phyloP scores from a whole-genome alignment of 2,797 vertebrate species.

The Malurus leucopterus region DNA sequence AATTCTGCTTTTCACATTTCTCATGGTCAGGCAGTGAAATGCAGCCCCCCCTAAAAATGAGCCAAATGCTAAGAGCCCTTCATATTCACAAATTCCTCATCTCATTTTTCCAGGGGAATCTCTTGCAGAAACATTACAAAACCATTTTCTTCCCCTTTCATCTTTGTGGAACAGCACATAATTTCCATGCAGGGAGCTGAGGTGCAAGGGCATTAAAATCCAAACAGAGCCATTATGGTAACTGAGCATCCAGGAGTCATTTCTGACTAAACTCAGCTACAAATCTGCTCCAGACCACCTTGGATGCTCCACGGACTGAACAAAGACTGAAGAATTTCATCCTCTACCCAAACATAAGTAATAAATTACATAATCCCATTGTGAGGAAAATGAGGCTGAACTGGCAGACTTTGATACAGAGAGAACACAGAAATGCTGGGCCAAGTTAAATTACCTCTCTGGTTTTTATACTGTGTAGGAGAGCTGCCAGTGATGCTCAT shows the following conservation, averaged over 20 bases:
- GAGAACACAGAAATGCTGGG: not conserved
- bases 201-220: conserved; percentile 26
- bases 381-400: not conserved
- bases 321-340: not conserved
- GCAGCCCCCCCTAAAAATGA: not conserved
- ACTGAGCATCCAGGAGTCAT: not conserved
- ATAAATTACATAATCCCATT: not conserved
- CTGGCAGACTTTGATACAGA: not conserved
- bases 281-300: not conserved
- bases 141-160: conserved; percentile 30
- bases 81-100: not conserved
- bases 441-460: not conserved
- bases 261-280: not conserved
- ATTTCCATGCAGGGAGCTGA: not conserved
- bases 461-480: not conserved
- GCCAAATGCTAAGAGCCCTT: not conserved
- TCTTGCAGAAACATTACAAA: conserved; percentile 20
- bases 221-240: not conserved
- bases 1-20: not conserved
- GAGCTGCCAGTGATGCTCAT: not conserved
- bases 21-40: not conserved
- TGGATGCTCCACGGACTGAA: not conserved
- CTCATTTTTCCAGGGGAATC: conserved; percentile 2
- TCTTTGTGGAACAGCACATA: not conserved
- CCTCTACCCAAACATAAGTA: not conserved